phyloP scores from a whole-genome alignment of 2,797 vertebrate genomes.

The Thripadectes ignobilis region DNA sequence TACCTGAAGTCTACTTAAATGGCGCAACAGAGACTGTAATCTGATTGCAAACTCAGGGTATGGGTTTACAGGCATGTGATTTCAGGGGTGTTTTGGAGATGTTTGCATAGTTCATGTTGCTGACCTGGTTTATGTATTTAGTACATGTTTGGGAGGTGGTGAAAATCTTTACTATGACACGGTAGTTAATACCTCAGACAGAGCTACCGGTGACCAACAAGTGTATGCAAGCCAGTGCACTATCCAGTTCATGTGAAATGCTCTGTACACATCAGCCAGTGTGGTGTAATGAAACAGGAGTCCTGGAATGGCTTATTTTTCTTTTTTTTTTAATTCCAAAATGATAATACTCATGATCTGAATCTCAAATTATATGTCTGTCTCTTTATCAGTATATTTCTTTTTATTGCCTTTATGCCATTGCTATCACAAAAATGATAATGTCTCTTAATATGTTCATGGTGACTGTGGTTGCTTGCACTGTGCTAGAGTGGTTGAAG shows the following conservation, averaged over 20 bases:
- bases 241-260: background rate
- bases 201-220: background rate
- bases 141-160: accelerated
- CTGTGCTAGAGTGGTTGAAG: background rate
- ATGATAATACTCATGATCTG: background rate
- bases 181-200: background rate
- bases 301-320: background rate
- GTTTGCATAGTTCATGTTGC: background rate
- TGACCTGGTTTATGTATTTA: background rate
- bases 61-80: background rate
- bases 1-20: background rate
- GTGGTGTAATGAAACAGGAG: background rate
- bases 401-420: background rate
- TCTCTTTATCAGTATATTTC: background rate
- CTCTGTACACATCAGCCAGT: accelerated
- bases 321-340: background rate
- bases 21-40: background rate
- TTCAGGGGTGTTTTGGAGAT: background rate
- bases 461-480: background rate
- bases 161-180: background rate
- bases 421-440: background rate
- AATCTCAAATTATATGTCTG: background rate
- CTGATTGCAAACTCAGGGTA: background rate
- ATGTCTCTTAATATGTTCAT: background rate
- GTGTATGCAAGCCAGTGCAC: background rate